Evolutionary conservation across 2,113 vertebrate genomes (phyloP), one percentile per base, ranked within the genome.

Genomic region (Spilogale gracilis): DNA sequence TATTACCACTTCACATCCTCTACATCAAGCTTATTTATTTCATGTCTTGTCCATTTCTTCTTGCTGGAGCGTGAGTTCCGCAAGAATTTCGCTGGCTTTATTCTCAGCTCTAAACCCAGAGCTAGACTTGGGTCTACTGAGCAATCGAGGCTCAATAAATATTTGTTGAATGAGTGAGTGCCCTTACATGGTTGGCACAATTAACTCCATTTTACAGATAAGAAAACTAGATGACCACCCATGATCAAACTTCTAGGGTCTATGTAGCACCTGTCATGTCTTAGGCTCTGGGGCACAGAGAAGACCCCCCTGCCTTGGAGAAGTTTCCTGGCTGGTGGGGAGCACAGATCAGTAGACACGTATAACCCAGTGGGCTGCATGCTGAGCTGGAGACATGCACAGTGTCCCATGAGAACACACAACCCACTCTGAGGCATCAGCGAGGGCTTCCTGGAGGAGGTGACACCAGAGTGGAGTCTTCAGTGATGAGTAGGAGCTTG

Each of bases 1-100:
- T 43, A 10, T 10, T 0, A 5, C 18, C 30, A 3, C 1, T 0
- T 5, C 30, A n/a, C 2, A 5, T 5, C 7, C 10, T 32, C 1
- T 27, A 10, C 14, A 3, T 0, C 1, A 58, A 5, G 4, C 32
- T n/a, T 45, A 3, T 32, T 48, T n/a, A 38, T 32, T 58, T 60
- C 9, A 65, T 4, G 50, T 18, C 80, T 71, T 61, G 9, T 50
- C 45, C 17, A 3, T 32, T n/a, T 60, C 5, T n/a, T 27, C 13
- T 20, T 43, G 11, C 6, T 18, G 87, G 73, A n/a, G n/a, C 9
- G 2, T 56, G 13, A 76, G 73, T 13, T 78, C 67, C 73, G 0
- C 0, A 21, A 38, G 17, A 67, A 38, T 9, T 43, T 43, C 5
- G 38, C 58, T 48, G n/a, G 45, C n/a, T 92, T 79, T 71, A 56